Conservation (phyloP, 1,140 invertebrate species). For the Drosophila takahashii region DNA sequence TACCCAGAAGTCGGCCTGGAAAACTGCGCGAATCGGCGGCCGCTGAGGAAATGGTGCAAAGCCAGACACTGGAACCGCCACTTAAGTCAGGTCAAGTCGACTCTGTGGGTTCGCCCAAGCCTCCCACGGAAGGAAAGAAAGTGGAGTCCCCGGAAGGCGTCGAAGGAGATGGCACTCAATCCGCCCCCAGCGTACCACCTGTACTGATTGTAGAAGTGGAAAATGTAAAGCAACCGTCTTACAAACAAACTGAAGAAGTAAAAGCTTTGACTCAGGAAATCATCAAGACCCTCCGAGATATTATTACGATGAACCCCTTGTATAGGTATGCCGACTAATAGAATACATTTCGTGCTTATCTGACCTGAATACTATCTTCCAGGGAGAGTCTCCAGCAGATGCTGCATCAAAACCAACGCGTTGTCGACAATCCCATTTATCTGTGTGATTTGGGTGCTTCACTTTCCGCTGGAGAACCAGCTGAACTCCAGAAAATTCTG, state of each 20-base stretch:
- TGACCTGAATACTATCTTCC: neutral
- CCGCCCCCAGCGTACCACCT: slow-evolving; percentile 66
- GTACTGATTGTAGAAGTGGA: slow-evolving; percentile 98
- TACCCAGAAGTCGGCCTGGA: slow-evolving; percentile 14
- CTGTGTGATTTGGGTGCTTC: slow-evolving; percentile 98
- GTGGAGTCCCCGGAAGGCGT: neutral
- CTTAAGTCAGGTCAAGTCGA: slow-evolving; percentile 44
- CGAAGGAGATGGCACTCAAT: slow-evolving; percentile 61
- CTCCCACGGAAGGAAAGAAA: slow-evolving; percentile 3
- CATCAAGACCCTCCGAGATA: slow-evolving; percentile 98
- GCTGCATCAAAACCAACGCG: slow-evolving; percentile 96
- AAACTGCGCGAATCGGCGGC: slow-evolving; percentile 28
- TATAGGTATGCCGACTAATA: slow-evolving; percentile 87
- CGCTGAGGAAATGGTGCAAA: slow-evolving; percentile 41
- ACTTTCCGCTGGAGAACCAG: slow-evolving; percentile 95
- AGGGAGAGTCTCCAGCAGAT: slow-evolving; percentile 96
- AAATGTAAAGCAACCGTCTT: slow-evolving; percentile 96
- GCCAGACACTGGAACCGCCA: slow-evolving; percentile 51
- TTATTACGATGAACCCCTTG: slow-evolving; percentile 97
- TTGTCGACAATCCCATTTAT: slow-evolving; percentile 99
- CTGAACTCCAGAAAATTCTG: slow-evolving; percentile 96
- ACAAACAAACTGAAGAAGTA: slow-evolving; percentile 96
- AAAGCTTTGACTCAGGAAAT: slow-evolving; percentile 98
- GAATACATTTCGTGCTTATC: neutral
- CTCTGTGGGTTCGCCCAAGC: slow-evolving; percentile 2